Conservation (phyloP, 2,888 invertebrate species). For the Leptothorax acervorum region DNA sequence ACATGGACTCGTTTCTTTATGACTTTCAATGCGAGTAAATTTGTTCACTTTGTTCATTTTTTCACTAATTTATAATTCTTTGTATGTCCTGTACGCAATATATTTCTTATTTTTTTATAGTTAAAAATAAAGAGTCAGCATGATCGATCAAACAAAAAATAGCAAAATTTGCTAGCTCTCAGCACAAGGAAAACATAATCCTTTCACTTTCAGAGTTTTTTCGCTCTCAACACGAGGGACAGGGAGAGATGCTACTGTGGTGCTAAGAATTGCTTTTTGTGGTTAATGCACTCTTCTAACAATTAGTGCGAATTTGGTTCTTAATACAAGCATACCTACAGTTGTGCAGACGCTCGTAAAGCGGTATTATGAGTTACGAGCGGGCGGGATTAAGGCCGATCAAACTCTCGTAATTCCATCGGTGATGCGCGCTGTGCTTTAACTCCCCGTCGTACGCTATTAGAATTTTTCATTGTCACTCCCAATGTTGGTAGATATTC, state of each 20-base stretch:
- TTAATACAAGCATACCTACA: slow-evolving; percentile 59
- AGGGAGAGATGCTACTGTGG: slow-evolving; percentile 56
- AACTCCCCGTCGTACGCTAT: slow-evolving; percentile 65
- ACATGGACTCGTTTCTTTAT: neutral
- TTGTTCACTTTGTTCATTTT: neutral
- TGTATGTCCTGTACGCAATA: neutral
- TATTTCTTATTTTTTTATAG: slow-evolving; percentile 1
- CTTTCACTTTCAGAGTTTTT: slow-evolving; percentile 6
- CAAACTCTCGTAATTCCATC: slow-evolving; percentile 79
- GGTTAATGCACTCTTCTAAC: slow-evolving; percentile 57
- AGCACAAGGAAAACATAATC: neutral
- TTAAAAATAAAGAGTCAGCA: neutral
- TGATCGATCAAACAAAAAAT: neutral
- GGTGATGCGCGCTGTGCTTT: slow-evolving; percentile 58
- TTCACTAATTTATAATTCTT: neutral
- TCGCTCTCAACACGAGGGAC: slow-evolving; percentile 3
- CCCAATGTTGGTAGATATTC: neutral
- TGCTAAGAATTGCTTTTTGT: slow-evolving; percentile 62
- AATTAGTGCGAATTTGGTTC: slow-evolving; percentile 64
- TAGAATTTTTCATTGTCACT: slow-evolving; percentile 57
- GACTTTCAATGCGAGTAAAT: neutral
- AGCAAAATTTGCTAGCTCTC: slow-evolving; percentile 8
- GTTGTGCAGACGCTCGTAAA: slow-evolving; percentile 78
- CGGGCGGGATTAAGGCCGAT: slow-evolving; percentile 77
- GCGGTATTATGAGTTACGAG: slow-evolving; percentile 80